A percentile compares a stretch with the other conserved stretches of the same genome.
Evolutionary conservation across 1,140 invertebrate genomes (phyloP).

Genomic region (Caenorhabditis latens): DNA sequence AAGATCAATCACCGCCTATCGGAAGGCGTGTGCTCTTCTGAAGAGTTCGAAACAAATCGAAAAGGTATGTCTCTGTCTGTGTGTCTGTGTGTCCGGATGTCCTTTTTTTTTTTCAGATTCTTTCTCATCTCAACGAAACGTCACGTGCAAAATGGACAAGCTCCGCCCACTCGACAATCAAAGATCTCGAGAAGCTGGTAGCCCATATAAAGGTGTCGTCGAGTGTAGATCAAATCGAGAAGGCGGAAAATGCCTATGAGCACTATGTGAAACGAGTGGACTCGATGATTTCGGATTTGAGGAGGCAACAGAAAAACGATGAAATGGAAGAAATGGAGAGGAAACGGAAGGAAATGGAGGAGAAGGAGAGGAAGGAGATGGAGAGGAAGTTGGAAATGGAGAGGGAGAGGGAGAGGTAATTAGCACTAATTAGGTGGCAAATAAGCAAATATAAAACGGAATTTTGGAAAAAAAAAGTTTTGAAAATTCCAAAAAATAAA

Average conservation of each 20-base stretch:
- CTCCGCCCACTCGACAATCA: conserved; percentile 1
- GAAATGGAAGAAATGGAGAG: conserved; percentile 79
- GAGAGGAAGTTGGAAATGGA: background rate
- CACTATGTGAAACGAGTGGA: conserved; percentile 39
- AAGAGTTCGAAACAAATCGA: conserved; percentile 44
- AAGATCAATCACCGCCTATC: background rate
- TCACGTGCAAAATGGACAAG: conserved; percentile 39
- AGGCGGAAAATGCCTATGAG: conserved; percentile 37
- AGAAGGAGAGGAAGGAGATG: conserved; percentile 78
- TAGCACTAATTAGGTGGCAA: no score
- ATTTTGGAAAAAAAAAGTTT: no score
- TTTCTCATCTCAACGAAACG: background rate
- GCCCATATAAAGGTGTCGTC: background rate
- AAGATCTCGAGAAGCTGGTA: conserved; percentile 36
- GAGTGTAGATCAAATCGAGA: conserved; percentile 9
- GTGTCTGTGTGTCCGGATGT: no score
- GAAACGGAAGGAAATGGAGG: conserved; percentile 82
- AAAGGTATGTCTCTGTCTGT: no score
- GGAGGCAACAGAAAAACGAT: conserved; percentile 85
- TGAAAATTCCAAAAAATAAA: no score
- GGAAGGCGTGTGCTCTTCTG: background rate
- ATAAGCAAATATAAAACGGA: no score
- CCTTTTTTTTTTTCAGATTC: conserved; percentile 39
- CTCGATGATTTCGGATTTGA: conserved; percentile 39
- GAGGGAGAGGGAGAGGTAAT: background rate